These are phyloP conservation scores for Tenebrosternarchus preto DNA, from an alignment of 2,113 vertebrate species.

Conservation along the genomic window DNA sequence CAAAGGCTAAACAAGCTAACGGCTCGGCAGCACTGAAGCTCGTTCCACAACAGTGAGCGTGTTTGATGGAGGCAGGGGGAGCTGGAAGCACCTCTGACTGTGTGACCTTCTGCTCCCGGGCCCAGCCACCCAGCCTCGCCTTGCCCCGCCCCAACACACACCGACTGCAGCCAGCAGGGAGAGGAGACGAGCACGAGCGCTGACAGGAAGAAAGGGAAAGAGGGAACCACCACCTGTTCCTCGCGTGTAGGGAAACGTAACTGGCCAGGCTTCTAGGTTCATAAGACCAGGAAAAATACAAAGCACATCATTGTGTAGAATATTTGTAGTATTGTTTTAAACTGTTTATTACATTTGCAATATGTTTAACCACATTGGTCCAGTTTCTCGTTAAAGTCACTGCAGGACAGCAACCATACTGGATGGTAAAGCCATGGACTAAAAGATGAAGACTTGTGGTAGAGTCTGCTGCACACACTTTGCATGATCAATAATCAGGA, in stretches of 20 bases:
- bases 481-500: background rate
- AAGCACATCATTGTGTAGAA: background rate
- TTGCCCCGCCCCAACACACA: slow-evolving; percentile 29
- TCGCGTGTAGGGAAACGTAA: background rate
- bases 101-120: slow-evolving; percentile 70
- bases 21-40: slow-evolving; percentile 10
- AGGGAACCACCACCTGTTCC: background rate
- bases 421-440: background rate
- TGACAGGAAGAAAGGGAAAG: background rate
- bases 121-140: slow-evolving; percentile 61
- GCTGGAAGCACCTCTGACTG: slow-evolving; percentile 59
- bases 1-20: slow-evolving; percentile 8
- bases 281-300: background rate
- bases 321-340: background rate
- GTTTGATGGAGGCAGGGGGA: background rate
- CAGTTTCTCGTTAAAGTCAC: background rate
- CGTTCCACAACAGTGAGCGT: background rate
- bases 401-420: background rate
- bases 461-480: background rate
- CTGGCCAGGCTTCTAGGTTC: slow-evolving; percentile 19
- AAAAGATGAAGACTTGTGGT: background rate
- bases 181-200: background rate
- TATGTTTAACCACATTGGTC: slow-evolving; percentile 12
- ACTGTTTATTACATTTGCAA: background rate
- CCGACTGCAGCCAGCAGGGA: background rate